Evolutionary conservation across 2,797 vertebrate species (phyloP).

Genomic region (Sebastes vulpes): DNA sequence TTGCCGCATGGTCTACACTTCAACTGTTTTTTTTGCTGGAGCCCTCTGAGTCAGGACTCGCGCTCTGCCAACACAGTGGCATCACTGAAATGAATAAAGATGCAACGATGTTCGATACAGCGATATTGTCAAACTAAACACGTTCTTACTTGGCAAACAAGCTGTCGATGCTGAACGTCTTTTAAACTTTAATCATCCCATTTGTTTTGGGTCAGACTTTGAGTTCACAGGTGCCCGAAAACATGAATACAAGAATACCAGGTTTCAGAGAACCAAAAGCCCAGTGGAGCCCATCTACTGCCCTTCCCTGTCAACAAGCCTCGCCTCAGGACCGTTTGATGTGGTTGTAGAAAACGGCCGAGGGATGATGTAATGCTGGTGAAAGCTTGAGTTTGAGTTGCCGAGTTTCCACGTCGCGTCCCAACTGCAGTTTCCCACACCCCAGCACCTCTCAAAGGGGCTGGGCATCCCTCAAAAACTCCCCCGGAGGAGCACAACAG

Average conservation of each 20-base stretch:
- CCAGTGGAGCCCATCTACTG: constrained; percentile 29
- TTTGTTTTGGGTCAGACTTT: constrained; percentile 10
- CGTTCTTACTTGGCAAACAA: neutral
- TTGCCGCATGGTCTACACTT: neutral
- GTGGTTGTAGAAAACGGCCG: constrained; percentile 67
- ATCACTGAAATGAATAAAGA: neutral
- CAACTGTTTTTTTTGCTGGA: neutral
- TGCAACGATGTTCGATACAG: neutral
- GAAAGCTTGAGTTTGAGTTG: constrained; percentile 67
- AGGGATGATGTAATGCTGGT: constrained; percentile 79
- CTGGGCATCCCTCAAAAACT: constrained; percentile 69
- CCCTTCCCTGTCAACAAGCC: constrained; percentile 54
- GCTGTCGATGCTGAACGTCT: neutral
- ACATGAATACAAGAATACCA: constrained; percentile 5
- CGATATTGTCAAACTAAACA: neutral
- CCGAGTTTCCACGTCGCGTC: constrained; percentile 63
- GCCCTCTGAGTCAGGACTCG: neutral
- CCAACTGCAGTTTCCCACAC: constrained; percentile 72
- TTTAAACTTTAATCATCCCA: constrained; percentile 5
- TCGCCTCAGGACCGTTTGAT: constrained; percentile 63
- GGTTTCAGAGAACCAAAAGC: constrained; percentile 39
- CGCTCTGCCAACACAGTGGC: neutral
- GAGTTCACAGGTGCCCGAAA: constrained; percentile 45
- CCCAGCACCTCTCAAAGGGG: constrained; percentile 66
- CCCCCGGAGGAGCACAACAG: constrained; percentile 77